Conservation (phyloP, 1,140 invertebrate genomes). For the Drosophila albomicans region DNA sequence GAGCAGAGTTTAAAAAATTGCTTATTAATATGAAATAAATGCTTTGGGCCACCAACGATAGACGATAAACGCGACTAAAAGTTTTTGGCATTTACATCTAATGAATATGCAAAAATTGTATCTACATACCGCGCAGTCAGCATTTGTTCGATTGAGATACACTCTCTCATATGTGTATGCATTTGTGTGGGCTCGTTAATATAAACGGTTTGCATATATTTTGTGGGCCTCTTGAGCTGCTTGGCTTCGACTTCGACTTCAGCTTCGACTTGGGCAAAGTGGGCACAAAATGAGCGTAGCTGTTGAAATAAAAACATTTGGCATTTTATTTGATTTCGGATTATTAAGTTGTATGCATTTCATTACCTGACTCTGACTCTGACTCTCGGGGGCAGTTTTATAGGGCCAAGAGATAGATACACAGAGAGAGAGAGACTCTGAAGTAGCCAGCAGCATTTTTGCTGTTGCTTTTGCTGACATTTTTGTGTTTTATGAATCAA, state of each 20-base stretch:
- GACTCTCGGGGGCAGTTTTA: constrained; percentile 20
- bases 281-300: constrained; percentile 73
- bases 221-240: constrained; percentile 28
- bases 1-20: constrained; percentile 71
- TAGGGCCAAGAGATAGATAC: constrained; percentile 22
- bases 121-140: background rate
- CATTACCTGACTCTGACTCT: constrained; percentile 44
- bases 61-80: constrained; percentile 76
- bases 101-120: constrained; percentile 69
- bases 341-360: constrained; percentile 82
- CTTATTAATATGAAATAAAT: constrained; percentile 82
- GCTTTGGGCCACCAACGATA: constrained; percentile 75
- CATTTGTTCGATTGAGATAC: too few relatives aligned
- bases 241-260: background rate
- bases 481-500: constrained; percentile 64
- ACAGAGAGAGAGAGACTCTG: too few relatives aligned
- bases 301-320: constrained; percentile 83
- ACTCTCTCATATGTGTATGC: constrained; percentile 10
- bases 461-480: constrained; percentile 25
- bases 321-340: constrained; percentile 78
- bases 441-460: constrained; percentile 12
- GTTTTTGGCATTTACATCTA: constrained; percentile 74
- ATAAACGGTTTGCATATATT: constrained; percentile 57
- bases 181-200: constrained; percentile 67
- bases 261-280: constrained; percentile 21